Conservation (phyloP, 2,888 invertebrate genomes). For the Microctonus brassicae region DNA sequence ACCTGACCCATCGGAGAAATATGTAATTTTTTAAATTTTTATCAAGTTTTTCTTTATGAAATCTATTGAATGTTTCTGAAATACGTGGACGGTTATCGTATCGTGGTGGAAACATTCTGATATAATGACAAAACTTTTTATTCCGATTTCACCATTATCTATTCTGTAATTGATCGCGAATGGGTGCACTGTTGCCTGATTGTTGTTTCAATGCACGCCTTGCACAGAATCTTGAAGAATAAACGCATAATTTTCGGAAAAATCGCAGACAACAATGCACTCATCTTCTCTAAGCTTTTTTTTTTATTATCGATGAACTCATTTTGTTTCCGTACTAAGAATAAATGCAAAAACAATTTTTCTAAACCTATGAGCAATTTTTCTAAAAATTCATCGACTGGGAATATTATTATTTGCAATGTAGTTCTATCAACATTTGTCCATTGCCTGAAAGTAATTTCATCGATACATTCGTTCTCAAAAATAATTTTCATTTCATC, state of each 20-base stretch:
- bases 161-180: background rate
- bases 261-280: background rate
- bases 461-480: background rate
- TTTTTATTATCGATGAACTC: background rate
- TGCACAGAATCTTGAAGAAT: background rate
- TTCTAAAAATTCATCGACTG: background rate
- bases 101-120: too few species aligned
- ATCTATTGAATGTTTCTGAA: too few species aligned
- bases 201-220: background rate
- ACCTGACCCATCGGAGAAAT: too few species aligned
- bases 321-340: background rate
- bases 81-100: too few species aligned
- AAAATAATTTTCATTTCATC: background rate
- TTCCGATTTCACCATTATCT: too few species aligned
- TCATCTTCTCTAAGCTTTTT: background rate
- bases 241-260: conserved; percentile 8
- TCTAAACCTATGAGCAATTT: background rate
- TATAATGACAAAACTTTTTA: background rate
- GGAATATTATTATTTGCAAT: background rate
- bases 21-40: too few species aligned
- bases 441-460: background rate
- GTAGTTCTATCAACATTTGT: background rate
- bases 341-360: background rate
- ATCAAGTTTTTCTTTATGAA: too few species aligned
- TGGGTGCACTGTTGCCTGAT: conserved; percentile 1